Evolutionary conservation across 2,797 vertebrate genomes (phyloP).

Genomic region (Sebastiscus tertius): DNA sequence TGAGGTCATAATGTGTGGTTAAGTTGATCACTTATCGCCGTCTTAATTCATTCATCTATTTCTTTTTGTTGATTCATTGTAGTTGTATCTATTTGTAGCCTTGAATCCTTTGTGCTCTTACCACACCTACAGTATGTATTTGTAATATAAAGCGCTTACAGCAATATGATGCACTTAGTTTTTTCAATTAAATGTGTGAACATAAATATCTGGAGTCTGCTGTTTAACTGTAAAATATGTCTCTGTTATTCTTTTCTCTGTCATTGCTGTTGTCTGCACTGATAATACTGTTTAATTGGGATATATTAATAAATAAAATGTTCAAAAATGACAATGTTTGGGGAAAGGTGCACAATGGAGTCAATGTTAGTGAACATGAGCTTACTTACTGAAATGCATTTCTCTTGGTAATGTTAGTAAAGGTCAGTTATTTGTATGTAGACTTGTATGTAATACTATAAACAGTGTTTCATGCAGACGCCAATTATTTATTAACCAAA

Average conservation of each 20-base stretch:
- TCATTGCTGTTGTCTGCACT: not conserved
- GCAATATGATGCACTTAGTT: not conserved
- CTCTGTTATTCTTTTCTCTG: fast-evolving
- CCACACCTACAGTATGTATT: too few relatives aligned
- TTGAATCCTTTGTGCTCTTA: not conserved
- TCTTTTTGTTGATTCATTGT: not conserved
- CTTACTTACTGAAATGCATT: not conserved
- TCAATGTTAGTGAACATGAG: not conserved
- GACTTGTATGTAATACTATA: not conserved
- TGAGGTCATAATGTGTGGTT: not conserved
- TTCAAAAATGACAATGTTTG: not conserved
- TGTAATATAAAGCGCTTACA: too few relatives aligned
- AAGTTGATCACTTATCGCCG: not conserved
- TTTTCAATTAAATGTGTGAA: not conserved
- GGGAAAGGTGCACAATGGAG: not conserved
- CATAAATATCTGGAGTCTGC: not conserved
- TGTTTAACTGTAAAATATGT: not conserved
- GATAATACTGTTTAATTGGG: not conserved
- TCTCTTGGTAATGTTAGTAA: not conserved
- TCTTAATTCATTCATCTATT: not conserved
- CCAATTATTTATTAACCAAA: not conserved
- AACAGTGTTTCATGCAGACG: not conserved
- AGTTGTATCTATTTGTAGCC: not conserved
- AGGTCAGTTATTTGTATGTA: not conserved
- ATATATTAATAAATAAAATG: not conserved